Percentiles rank a stretch among this genome's conserved stretches.
phyloP scores from a whole-genome alignment of 2,888 invertebrate species.

The Timema podura region DNA sequence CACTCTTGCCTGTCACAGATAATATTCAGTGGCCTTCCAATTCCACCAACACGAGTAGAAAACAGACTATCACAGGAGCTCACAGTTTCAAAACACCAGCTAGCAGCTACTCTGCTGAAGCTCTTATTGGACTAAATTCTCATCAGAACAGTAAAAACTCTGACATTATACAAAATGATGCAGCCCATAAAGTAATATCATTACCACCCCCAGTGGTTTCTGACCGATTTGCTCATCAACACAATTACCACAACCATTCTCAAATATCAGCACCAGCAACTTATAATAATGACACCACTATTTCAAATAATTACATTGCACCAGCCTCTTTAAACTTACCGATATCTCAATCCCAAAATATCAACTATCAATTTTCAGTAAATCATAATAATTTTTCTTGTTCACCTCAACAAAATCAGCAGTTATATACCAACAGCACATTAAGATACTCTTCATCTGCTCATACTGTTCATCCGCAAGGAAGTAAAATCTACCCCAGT shows the following conservation, averaged over 20 bases:
- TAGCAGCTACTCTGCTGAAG: constrained; percentile 46
- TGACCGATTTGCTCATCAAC: constrained; percentile 24
- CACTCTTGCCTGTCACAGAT: too few species aligned
- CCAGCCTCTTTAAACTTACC: constrained; percentile 14
- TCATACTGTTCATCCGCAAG: not conserved
- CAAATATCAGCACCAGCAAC: constrained; percentile 13
- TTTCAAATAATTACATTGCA: constrained; percentile 21
- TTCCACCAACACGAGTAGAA: not conserved
- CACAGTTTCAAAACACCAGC: constrained; percentile 25
- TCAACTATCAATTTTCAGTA: not conserved
- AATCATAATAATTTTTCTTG: constrained; percentile 16
- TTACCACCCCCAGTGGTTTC: constrained; percentile 30
- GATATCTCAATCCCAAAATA: constrained; percentile 2
- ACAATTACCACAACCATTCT: constrained; percentile 15
- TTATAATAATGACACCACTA: constrained; percentile 17
- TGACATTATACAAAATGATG: not conserved
- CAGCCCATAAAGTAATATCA: constrained; percentile 22
- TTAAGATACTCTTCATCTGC: constrained; percentile 8
- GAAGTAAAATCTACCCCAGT: not conserved
- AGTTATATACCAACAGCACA: constrained; percentile 12
- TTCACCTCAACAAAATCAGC: constrained; percentile 19
- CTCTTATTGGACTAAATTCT: constrained; percentile 41
- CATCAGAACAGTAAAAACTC: not conserved
- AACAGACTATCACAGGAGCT: not conserved
- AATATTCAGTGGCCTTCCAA: not conserved